phyloP scores from a whole-genome alignment of 1,140 invertebrate species.

The Drosophila navojoa region DNA sequence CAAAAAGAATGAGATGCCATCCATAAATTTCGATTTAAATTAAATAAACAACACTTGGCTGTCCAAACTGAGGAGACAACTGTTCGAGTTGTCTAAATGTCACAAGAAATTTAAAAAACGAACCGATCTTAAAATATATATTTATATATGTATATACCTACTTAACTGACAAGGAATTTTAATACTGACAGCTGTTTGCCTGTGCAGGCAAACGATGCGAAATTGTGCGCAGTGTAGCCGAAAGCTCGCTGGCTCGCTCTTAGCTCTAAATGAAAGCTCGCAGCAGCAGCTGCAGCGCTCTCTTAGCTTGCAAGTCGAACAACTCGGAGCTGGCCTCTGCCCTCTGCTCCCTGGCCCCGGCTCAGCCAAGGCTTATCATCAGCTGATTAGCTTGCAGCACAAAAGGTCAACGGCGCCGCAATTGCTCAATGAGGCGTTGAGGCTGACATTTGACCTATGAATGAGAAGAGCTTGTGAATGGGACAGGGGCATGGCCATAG shows the following conservation, averaged over 20 bases:
- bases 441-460: constrained; percentile 14
- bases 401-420: constrained; percentile 39
- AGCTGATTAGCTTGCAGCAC: constrained; percentile 54
- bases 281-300: constrained; percentile 14
- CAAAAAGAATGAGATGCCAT: constrained; percentile 31
- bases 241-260: not conserved
- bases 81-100: constrained; percentile 58
- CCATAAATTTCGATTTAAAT: constrained; percentile 67
- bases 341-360: not conserved
- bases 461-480: constrained; percentile 32
- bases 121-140: constrained; percentile 51
- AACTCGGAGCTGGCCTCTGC: not conserved
- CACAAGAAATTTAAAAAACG: constrained; percentile 27
- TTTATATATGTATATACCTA: constrained; percentile 45
- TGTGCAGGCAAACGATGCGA: not conserved
- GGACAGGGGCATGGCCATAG: not conserved
- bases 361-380: constrained; percentile 22
- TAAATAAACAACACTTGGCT: constrained; percentile 72
- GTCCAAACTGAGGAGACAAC: constrained; percentile 52
- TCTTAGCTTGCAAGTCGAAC: constrained; percentile 6
- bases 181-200: constrained; percentile 38
- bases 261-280: constrained; percentile 2
- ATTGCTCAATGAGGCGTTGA: constrained; percentile 30
- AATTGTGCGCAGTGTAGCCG: constrained; percentile 57
- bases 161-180: constrained; percentile 27